These are phyloP conservation scores for Nomada lathburiana DNA, from an alignment of 2,888 invertebrate genomes.

Conservation along the genomic window DNA sequence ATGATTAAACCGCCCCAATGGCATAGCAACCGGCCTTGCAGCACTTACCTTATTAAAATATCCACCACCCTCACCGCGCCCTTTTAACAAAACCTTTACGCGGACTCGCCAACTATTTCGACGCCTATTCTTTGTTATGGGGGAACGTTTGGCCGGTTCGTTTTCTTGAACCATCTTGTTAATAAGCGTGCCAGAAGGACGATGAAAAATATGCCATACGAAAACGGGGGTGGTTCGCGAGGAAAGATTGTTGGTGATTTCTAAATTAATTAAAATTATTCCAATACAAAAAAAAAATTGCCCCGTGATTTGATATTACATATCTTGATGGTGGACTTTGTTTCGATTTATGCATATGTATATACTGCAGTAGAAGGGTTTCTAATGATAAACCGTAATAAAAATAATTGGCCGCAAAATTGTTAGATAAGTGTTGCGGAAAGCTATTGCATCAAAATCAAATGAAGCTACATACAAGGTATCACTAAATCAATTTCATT, in stretches of 20 bases:
- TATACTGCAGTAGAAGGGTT: background rate
- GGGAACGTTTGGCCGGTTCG: conserved; percentile 46
- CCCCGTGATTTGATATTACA: too few species aligned
- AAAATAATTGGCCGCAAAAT: background rate
- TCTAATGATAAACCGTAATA: background rate
- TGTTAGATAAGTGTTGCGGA: background rate
- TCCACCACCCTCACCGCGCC: conserved; percentile 76
- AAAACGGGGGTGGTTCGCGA: background rate
- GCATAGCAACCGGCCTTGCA: conserved; percentile 80
- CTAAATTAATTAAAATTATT: too few species aligned
- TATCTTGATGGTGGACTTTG: background rate
- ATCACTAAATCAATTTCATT: background rate
- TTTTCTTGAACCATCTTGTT: background rate
- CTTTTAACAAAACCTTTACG: conserved; percentile 69
- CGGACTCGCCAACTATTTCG: conserved; percentile 59
- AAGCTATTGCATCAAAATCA: too few species aligned
- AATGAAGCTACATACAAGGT: too few species aligned
- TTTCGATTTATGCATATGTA: background rate
- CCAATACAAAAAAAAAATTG: too few species aligned
- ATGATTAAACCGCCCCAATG: conserved; percentile 83
- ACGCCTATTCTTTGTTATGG: conserved; percentile 54
- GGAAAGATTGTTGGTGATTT: too few species aligned
- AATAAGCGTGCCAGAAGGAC: background rate
- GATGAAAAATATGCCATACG: background rate
- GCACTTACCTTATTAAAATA: conserved; percentile 85